Evolutionary conservation across 2,888 invertebrate species (phyloP), one percentile per base, ranked within the genome.

Genomic region (Brachylomia viminalis): DNA sequence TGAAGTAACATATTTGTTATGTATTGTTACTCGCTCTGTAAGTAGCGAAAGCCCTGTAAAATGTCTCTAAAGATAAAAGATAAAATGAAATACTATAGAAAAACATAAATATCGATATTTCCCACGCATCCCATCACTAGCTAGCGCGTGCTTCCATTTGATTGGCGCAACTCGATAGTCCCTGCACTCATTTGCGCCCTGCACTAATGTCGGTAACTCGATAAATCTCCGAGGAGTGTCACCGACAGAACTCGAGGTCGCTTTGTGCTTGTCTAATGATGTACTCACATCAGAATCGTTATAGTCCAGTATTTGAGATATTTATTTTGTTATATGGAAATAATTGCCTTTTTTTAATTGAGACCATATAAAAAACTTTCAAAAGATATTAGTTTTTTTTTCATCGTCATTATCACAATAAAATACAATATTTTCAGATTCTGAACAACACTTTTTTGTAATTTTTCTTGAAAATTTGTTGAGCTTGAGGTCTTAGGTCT

Each of bases 81-180:
- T n/a, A n/a, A n/a, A n/a, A n/a, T n/a, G 10, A 5, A 30, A 30
- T 11, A 17, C 0, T 1, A 17, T 2, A 4, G 2, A 33, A 61
- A 20, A 27, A 13, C 3, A 11, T 27, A 20, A 20, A 58, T 27
- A 89, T 92, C 91, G 92, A 91, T 66, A 90, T 58, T 83, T 87
- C 86, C 79, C 87, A 88, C 85, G 82, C 72, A 10, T 54, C 75
- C n/a, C 95, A 90, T 85, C 95, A 89, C 95, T 95, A 94, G 30
- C 33, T 8, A 88, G 88, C 93, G 93, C 93, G 94, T 94, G 95
- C 95, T 95, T 93, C 93, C 94, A 94, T 94, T 93, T 95, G 96
- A 96, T 96, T 96, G 96, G 94, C 94, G 96, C 96, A 96, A 96
- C 95, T 95, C 94, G 95, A 96, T 96, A 95, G 93, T 91, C 92